Base-by-base conservation (phyloP, 2,888 invertebrate genomes). In the Eupeodes luniger region DNA sequence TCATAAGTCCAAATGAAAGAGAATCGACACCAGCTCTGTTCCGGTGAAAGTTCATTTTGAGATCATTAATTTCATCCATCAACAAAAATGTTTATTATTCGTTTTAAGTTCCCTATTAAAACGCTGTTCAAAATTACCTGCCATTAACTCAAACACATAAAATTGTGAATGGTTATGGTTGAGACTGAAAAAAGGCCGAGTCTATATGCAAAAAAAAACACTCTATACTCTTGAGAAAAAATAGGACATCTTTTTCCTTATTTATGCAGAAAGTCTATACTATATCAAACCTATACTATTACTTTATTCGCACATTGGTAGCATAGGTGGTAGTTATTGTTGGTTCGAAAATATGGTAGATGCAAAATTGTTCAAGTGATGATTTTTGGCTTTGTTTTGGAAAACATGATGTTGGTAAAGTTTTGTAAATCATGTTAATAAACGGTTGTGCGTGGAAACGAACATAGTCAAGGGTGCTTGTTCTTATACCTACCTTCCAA, bases 401-500 rank as follows among this genome's bases (percentile, higher is more conserved):
- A 57, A 72, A 85, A 85, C 81, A 81, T 74, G 66, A 85, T 78
- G 81, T 74, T 78, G 81, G 72, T 85, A 74, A 82, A 70, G 57
- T 74, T 83, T 86, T 81, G 75, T 74, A 79, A 86, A 78, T 78
- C 85, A 85, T 85, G 85, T 82, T 78, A 75, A 78, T 79, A 82
- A 75, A 78, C 67, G 66, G 34, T 64, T 83, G 79, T 76, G 85
- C 80, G 85, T 83, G 70, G 72, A 67, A 77, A 61, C 64, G 75
- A 61, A 66, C 66, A 72, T 62, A 49, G 75, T 53, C 59, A 53
- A 77, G 81, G 67, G 62, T 67, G 34, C 78, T 85, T 27, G 49
- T 34, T 59, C 34, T 40, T 40, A 40, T 40, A 9, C 40, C 40
- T 5, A 40, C 40, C 9, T 7, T 40, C 5, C 40, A 7, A 9